phyloP scores from a whole-genome alignment of 1,140 invertebrate species.

The Orchesella cincta region DNA sequence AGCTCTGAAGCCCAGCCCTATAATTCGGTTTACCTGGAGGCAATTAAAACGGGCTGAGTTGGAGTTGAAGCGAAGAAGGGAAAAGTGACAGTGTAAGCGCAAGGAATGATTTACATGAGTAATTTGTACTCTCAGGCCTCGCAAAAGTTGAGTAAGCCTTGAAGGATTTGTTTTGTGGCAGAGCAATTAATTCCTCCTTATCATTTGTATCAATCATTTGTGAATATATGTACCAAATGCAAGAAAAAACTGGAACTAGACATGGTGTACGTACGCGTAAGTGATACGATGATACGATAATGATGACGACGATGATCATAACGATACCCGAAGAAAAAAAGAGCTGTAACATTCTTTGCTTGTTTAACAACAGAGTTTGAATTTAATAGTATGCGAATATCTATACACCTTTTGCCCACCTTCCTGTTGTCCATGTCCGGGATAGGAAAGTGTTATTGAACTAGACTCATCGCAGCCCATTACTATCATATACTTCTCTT shows the following conservation, averaged over 20 bases:
- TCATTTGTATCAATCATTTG: constrained; percentile 1
- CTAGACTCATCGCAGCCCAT: not conserved
- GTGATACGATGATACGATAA: not conserved
- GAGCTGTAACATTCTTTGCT: too few relatives aligned
- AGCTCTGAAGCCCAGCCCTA: not conserved
- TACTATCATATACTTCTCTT: not conserved
- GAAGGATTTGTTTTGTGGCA: too few relatives aligned
- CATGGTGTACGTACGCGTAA: not conserved
- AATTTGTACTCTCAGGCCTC: constrained; percentile 16
- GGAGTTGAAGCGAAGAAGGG: too few relatives aligned
- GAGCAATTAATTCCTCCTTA: constrained; percentile 26
- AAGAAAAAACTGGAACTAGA: not conserved
- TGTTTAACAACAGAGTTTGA: too few relatives aligned
- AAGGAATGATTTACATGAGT: constrained; percentile 21
- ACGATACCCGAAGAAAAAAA: not conserved
- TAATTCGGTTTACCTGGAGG: constrained; percentile 20
- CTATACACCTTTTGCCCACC: not conserved
- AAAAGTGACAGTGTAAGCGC: too few relatives aligned
- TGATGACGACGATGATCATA: not conserved
- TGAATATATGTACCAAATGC: too few relatives aligned
- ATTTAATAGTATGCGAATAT: not conserved
- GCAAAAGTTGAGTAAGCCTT: too few relatives aligned
- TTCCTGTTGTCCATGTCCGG: constrained; percentile 4
- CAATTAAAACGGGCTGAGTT: not conserved
- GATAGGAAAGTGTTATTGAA: constrained; percentile 6